Evolutionary conservation across 2,888 invertebrate species (phyloP), one percentile per base, ranked within the genome.

Genomic region (Drosophila mercatorum): DNA sequence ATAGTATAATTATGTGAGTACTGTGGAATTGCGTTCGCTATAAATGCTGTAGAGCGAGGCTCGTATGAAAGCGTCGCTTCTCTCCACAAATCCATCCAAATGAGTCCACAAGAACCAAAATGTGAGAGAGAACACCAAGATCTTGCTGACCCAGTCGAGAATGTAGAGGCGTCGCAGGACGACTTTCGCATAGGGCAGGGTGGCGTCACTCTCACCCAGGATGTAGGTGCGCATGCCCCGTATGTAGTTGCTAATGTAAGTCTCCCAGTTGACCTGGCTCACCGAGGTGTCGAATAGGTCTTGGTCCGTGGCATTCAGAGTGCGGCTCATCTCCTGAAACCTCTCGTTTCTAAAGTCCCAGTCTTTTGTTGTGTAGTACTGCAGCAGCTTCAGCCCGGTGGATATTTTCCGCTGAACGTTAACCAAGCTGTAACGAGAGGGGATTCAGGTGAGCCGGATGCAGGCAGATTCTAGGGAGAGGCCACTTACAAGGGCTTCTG

Each of bases 151-250:
- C 76, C 91, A 93, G 89, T 95, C 94, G 67, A 94, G 77, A 75
- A 94, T 93, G 85, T 94, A 95, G 22, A 95, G 91, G 65, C 91
- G 87, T 0, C 84, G 87, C 6, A 92, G 69, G 1, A 91, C 67
- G 38, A 77, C 86, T 81, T 94, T 94, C 0, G 97, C 96, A 49
- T 95, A 94, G 0, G 97, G 96, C 28, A 98, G 89, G 0, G 96
- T 96, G 11, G 95, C 94, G 0, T 96, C 95, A 82, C 96, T 96
- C 83, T 98, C 98, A 75, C 97, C 97, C 65, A 97, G 94, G 88
- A 97, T 96, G 91, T 95, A 98, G 79, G 96, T 95, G 17, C 98
- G 94, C n/a, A 96, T 95, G 0, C 98, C 98, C 75, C 96, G 94
- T 38, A 98, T 95, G 88, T 97, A 97, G 90, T 93, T 94, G 78